Conservation (phyloP, 2,888 invertebrate species). For the Amphipoea lucens region DNA sequence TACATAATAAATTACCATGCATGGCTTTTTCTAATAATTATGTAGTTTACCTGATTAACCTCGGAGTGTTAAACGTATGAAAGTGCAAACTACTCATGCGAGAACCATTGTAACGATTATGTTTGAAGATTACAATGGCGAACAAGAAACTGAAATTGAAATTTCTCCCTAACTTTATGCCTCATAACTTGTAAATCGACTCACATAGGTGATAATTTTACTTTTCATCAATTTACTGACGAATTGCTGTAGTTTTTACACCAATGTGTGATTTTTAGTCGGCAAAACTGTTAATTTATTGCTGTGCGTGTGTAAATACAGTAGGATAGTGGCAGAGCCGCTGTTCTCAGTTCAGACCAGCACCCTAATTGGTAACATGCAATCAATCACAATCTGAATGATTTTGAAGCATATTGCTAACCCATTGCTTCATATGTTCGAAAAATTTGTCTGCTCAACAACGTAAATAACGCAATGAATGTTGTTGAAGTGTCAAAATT, state of each 20-base stretch:
- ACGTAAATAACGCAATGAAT: background rate
- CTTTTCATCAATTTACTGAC: background rate
- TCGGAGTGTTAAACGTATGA: conserved; percentile 12
- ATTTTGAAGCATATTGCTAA: too few species aligned
- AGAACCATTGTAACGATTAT: conserved; percentile 29
- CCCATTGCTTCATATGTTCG: background rate
- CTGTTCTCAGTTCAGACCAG: background rate
- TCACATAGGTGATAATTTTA: background rate
- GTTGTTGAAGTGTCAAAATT: background rate
- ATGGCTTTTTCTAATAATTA: conserved; percentile 42
- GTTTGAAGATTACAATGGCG: conserved; percentile 32
- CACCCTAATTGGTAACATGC: too few species aligned
- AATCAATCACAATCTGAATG: too few species aligned
- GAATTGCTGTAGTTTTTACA: background rate
- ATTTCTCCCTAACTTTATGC: conserved; percentile 24
- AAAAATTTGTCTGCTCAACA: background rate
- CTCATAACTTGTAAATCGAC: conserved; percentile 21
- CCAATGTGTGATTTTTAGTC: background rate
- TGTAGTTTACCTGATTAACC: conserved; percentile 2
- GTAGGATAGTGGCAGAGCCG: too few species aligned
- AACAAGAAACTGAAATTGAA: conserved; percentile 36
- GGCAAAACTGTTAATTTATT: background rate
- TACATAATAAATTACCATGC: background rate
- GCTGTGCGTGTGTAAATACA: background rate
- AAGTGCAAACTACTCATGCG: conserved; percentile 45